Base-by-base conservation (phyloP, 2,113 vertebrate species). In the Ciconia stormi region DNA sequence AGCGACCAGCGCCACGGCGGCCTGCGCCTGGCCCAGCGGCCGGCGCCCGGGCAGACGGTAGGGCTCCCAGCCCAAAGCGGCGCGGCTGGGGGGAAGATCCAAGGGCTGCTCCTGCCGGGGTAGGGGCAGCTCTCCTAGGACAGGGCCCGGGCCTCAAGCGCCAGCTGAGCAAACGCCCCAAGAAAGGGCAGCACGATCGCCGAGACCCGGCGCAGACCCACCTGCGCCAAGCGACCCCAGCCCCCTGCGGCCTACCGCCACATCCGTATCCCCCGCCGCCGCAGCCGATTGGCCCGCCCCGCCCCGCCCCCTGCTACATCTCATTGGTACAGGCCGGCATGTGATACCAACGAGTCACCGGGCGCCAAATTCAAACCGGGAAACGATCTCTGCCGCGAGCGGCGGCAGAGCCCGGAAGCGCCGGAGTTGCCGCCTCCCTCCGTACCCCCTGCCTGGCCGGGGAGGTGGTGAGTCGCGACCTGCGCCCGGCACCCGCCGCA, bases 321-420 rank as follows among this genome's bases (percentile, higher is more conserved):
- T 97, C 97, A 95, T 95, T 99, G 98, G 97, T 4, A 21, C 30
- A 8, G 55, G 12, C 21, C 16, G 38, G 89, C 98, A 98, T 95
- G 97, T 98, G 97, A 97, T 7, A 50, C 12, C 49, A 85, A 94
- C 46, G 72, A 73, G 29, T 73, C 70, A 46, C 91, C 96, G 98
- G 98, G 99, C 99, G 99, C 99, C 99, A 99, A 99, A 99, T 99
- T 99, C 99, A 99, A 99, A 99, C 96, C 65, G 93, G 94, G 95
- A 95, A 93, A 92, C 77, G 89, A 91, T 90, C 50, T 6, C 13
- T 2, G 12, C 38, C 14, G 79, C 29, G 30, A 78, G 34, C 1
- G 58, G 46, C 0, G 30, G 32, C 2, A 3, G 23, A 22, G 74
- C 1, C 69, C 50, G 85, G 87, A 71, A 95, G 93, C 16, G 74